These are phyloP conservation scores for Ancistrus triradiatus DNA, from an alignment of 2,113 vertebrate genomes.

Conservation along the genomic window DNA sequence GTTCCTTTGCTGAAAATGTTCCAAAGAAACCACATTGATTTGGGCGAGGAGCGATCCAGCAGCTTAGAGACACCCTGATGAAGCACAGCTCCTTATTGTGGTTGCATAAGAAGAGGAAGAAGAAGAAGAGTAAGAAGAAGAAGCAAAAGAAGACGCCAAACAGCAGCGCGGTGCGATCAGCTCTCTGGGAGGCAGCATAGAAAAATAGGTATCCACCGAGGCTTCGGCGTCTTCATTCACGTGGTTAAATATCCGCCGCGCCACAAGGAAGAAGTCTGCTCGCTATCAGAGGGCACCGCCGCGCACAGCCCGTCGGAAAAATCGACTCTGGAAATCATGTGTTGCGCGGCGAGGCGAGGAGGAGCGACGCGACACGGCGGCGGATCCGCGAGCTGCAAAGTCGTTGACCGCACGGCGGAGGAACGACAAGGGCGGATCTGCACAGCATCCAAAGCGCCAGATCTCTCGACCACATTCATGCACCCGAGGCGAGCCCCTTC, in stretches of 20 bases:
- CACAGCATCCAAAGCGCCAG: slow-evolving; percentile 86
- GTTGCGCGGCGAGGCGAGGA: slow-evolving; percentile 66
- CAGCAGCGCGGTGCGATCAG: slow-evolving; percentile 66
- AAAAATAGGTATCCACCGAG: slow-evolving; percentile 82
- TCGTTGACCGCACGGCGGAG: slow-evolving; percentile 67
- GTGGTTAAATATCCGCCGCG: slow-evolving; percentile 79
- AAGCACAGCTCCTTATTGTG: slow-evolving; percentile 88
- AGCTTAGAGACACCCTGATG: slow-evolving; percentile 99
- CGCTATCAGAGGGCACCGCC: slow-evolving; percentile 69
- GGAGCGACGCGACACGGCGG: slow-evolving; percentile 82
- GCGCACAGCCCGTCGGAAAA: slow-evolving; percentile 70
- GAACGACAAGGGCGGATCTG: slow-evolving; percentile 88
- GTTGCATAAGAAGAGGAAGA: slow-evolving; percentile 96
- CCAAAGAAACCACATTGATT: slow-evolving; percentile 99
- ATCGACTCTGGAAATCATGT: slow-evolving; percentile 71
- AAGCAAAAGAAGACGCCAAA: neutral
- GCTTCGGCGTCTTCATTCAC: slow-evolving; percentile 88
- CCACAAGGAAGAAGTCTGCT: slow-evolving; percentile 73
- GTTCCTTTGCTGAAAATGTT: slow-evolving; percentile 99
- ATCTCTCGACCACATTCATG: slow-evolving; percentile 70
- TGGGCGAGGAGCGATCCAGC: slow-evolving; percentile 99
- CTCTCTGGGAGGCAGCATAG: slow-evolving; percentile 94
- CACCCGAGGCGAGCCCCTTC: slow-evolving; percentile 71
- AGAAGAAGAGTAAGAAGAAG: neutral
- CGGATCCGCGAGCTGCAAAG: slow-evolving; percentile 73